These are phyloP conservation scores for Elysia chlorotica DNA, from an alignment of 1,140 invertebrate genomes.

Conservation along the genomic window DNA sequence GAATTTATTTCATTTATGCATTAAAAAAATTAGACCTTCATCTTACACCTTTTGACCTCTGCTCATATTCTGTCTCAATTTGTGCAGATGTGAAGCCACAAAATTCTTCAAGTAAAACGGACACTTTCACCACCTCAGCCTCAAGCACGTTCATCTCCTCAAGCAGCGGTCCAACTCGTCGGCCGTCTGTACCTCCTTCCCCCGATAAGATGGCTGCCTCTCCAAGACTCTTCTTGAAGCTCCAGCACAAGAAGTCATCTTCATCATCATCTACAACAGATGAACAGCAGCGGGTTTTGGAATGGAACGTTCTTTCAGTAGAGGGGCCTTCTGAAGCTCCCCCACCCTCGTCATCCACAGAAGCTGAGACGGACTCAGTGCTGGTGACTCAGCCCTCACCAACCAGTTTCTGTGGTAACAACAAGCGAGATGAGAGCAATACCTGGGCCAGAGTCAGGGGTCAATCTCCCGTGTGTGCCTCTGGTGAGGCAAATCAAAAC, in stretches of 20 bases:
- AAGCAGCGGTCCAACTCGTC: background rate
- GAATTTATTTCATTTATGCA: too few relatives aligned
- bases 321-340: background rate
- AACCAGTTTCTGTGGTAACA: too few relatives aligned
- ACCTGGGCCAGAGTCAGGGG: too few relatives aligned
- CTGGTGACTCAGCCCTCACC: too few relatives aligned
- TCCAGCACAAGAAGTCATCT: constrained; percentile 38
- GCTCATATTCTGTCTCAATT: background rate
- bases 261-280: constrained; percentile 16
- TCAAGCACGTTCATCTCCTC: too few relatives aligned
- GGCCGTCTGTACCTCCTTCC: constrained; percentile 35
- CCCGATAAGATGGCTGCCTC: constrained; percentile 60
- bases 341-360: background rate
- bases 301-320: constrained; percentile 20
- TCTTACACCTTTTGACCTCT: too few relatives aligned
- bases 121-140: too few relatives aligned
- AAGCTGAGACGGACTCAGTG: too few relatives aligned
- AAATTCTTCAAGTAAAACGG: constrained; percentile 2
- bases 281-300: constrained; percentile 16
- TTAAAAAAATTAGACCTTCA: too few relatives aligned
- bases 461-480: too few relatives aligned
- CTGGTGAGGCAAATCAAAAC: too few relatives aligned
- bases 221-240: constrained; percentile 68
- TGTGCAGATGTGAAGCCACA: constrained; percentile 24
- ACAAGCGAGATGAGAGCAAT: too few relatives aligned